These are phyloP conservation scores for Etheostoma spectabile DNA, from an alignment of 2,113 vertebrate genomes.

Conservation along the genomic window DNA sequence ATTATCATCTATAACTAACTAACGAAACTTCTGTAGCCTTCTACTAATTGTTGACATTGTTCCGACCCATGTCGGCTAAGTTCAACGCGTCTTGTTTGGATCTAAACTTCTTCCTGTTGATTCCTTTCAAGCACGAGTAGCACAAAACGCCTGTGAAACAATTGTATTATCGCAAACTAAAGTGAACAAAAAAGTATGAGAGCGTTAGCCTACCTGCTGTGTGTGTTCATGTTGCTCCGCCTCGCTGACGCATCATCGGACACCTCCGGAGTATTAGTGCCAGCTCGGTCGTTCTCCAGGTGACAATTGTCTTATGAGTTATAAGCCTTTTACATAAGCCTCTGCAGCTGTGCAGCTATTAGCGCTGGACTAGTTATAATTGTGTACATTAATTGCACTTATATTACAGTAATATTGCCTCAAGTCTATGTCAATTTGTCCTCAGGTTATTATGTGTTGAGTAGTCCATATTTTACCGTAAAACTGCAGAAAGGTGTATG, in stretches of 20 bases:
- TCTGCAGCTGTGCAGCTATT: conserved; percentile 44
- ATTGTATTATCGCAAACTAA: not conserved
- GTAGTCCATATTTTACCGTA: not conserved
- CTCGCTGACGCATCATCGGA: conserved; percentile 65
- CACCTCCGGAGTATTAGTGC: conserved; percentile 61
- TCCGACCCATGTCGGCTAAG: not conserved
- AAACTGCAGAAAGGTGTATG: not conserved
- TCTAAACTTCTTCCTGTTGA: not conserved
- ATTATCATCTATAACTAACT: not conserved
- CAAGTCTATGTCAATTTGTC: not conserved
- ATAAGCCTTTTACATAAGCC: conserved; percentile 69
- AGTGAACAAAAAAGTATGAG: conserved; percentile 26
- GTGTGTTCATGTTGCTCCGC: conserved; percentile 63
- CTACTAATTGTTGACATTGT: not conserved
- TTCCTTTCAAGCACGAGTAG: not conserved
- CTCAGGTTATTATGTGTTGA: conserved; percentile 8
- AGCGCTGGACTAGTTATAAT: conserved; percentile 21
- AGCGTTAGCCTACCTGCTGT: conserved; percentile 68
- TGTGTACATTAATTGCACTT: conserved; percentile 32
- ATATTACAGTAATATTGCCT: conserved; percentile 1
- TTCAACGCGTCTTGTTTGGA: not conserved
- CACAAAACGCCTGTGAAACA: not conserved
- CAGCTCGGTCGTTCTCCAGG: conserved; percentile 61
- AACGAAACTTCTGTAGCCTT: not conserved
- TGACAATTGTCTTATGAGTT: conserved; percentile 67